Base-by-base conservation (phyloP, 2,797 vertebrate genomes). In the Pipistrellus nathusii region DNA sequence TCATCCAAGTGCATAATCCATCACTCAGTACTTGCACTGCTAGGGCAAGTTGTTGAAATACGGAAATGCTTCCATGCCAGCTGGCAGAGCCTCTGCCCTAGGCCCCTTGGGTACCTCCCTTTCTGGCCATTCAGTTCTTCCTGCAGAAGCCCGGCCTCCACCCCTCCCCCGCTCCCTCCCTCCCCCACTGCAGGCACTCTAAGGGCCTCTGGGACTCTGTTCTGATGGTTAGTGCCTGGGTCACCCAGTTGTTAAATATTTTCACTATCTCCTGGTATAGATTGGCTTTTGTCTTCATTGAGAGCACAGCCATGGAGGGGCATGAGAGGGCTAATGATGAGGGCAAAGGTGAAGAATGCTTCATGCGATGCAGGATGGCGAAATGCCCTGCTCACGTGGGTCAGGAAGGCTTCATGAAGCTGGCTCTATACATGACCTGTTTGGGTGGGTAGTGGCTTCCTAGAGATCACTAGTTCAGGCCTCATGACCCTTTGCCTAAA, bases 401-500 rank as follows among this genome's bases (percentile, higher is more conserved):
- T 48, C 73, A 68, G 64, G 78, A 62, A 27, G 59, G 5, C 21
- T 83, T 86, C 41, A 25, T 2, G 0, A 1, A 57, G 38, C 66
- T 32, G 41, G 13, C 2, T 8, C 30, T n/a, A 6, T n/a, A 35
- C 62, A 69, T 64, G 66, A 69, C 57, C 76, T 59, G 62, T 23
- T 11, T 30, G 21, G 38, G 62, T 30, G 11, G 14, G 27, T 78
- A 78, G 23, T 5, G 1, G 8, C 41, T 32, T 80, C 86, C 27
- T 51, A 38, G n/a, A 15, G 71, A 66, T 21, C 73, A 46, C n/a
- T 6, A 53, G 14, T 71, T 85, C 69, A 93, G 80, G 41, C 32
- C 35, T 94, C 25, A 15, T 27, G 21, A 88, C 30, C 35, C 10
- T 95, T 93, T 77, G 30, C 78, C 57, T 85, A 44, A 88, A 46